These are phyloP conservation scores for Sebastes glaucus DNA, from an alignment of 2,797 vertebrate genomes.

Conservation along the genomic window DNA sequence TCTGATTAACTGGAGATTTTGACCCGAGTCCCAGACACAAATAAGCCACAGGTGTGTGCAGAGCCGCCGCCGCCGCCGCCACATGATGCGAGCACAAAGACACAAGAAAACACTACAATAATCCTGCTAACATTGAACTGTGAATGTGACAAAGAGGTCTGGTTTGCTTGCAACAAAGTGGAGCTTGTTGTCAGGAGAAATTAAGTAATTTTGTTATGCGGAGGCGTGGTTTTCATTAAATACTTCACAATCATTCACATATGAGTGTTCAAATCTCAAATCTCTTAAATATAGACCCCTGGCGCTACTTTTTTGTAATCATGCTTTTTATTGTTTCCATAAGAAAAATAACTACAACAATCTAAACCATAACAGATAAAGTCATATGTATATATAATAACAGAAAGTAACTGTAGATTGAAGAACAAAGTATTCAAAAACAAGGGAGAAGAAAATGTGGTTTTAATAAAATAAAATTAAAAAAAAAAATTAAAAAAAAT, in stretches of 20 bases:
- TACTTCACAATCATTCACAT: background rate
- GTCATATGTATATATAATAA: too few species aligned
- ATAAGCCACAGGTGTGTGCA: constrained; percentile 63
- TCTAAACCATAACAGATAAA: too few species aligned
- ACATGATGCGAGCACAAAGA: background rate
- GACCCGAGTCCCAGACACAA: constrained; percentile 54
- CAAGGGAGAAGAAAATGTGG: too few species aligned
- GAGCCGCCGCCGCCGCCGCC: background rate
- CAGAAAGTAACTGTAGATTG: too few species aligned
- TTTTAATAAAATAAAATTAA: too few species aligned
- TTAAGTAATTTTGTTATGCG: background rate
- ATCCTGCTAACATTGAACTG: background rate
- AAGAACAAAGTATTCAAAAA: too few species aligned
- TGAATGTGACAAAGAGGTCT: background rate
- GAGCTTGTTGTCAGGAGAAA: background rate
- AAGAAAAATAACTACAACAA: background rate
- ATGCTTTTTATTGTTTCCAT: background rate
- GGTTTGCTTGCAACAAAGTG: background rate
- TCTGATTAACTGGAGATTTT: constrained; percentile 75
- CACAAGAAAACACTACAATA: background rate
- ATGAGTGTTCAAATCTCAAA: background rate
- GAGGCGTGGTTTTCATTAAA: background rate
- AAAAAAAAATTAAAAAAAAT: too few species aligned
- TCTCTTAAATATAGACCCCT: too few species aligned
- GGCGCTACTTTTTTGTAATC: background rate